These are phyloP conservation scores for Brassicogethes aeneus DNA, from an alignment of 2,888 invertebrate genomes.

Conservation along the genomic window DNA sequence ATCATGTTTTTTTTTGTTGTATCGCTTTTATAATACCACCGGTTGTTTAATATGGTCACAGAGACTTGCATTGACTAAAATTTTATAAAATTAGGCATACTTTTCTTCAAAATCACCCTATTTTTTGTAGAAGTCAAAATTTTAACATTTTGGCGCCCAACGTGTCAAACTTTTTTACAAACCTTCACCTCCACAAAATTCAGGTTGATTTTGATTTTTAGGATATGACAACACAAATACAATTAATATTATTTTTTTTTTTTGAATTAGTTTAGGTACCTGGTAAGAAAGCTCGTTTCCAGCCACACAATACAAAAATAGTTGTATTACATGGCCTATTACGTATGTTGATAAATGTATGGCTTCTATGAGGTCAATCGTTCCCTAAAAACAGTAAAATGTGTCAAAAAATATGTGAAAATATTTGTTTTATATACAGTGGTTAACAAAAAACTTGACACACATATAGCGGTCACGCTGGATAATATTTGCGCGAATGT, in stretches of 20 bases:
- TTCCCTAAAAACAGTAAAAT: not conserved
- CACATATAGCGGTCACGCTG: not conserved
- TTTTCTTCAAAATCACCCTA: too few species aligned
- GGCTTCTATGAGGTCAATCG: not conserved
- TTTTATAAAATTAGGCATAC: too few species aligned
- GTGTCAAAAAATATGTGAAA: too few species aligned
- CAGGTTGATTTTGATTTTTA: too few species aligned
- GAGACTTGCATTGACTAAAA: too few species aligned
- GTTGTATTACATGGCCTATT: constrained; percentile 8
- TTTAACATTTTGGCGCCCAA: too few species aligned
- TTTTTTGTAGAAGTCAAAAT: too few species aligned
- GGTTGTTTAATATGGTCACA: not conserved
- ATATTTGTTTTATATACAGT: not conserved
- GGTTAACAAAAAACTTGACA: not conserved
- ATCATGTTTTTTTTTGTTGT: not conserved
- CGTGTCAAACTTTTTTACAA: too few species aligned
- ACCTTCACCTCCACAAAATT: too few species aligned
- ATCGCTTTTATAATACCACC: not conserved
- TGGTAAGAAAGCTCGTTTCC: constrained; percentile 4
- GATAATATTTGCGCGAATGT: not conserved
- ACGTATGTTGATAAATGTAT: not conserved
- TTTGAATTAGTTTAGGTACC: constrained; percentile 1
- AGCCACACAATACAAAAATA: constrained; percentile 10
- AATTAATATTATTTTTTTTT: too few species aligned
- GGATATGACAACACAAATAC: too few species aligned